Conservation (phyloP, 1,140 invertebrate species). For the Vollenhovia emeryi region DNA sequence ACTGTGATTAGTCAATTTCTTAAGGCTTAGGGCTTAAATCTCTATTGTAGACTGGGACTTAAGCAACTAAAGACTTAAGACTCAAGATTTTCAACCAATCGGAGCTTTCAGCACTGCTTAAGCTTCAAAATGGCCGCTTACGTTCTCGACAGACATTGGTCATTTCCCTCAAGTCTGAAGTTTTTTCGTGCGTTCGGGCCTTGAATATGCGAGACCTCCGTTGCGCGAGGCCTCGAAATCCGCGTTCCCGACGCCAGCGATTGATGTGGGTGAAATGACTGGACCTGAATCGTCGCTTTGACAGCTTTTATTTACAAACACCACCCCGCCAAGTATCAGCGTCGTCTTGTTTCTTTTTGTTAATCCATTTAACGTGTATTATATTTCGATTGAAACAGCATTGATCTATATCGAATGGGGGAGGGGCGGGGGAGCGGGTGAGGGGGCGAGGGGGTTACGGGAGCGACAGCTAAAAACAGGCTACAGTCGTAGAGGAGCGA, state of each 20-base stretch:
- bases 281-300: constrained; percentile 58
- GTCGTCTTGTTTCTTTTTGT: constrained; percentile 45
- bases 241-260: constrained; percentile 3
- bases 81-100: too few species aligned
- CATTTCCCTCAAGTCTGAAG: too few species aligned
- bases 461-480: constrained; percentile 57
- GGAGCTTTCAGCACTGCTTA: too few species aligned
- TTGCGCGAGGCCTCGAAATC: background rate
- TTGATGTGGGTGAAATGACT: constrained; percentile 35
- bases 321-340: constrained; percentile 55
- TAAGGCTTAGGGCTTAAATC: too few species aligned
- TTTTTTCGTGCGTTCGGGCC: too few species aligned
- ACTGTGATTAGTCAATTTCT: too few species aligned
- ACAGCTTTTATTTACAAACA: constrained; percentile 74
- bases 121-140: too few species aligned
- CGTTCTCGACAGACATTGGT: too few species aligned
- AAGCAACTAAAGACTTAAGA: too few species aligned
- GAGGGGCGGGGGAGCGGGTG: background rate
- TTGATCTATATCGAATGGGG: constrained; percentile 56
- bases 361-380: constrained; percentile 63
- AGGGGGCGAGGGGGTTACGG: background rate
- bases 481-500: constrained; percentile 58
- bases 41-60: too few species aligned
- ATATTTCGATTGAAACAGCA: constrained; percentile 62
- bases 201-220: background rate